Percentiles rank a stretch among this genome's conserved stretches.
Conservation (phyloP, 2,113 vertebrate genomes). For the Mustela lutreola region DNA sequence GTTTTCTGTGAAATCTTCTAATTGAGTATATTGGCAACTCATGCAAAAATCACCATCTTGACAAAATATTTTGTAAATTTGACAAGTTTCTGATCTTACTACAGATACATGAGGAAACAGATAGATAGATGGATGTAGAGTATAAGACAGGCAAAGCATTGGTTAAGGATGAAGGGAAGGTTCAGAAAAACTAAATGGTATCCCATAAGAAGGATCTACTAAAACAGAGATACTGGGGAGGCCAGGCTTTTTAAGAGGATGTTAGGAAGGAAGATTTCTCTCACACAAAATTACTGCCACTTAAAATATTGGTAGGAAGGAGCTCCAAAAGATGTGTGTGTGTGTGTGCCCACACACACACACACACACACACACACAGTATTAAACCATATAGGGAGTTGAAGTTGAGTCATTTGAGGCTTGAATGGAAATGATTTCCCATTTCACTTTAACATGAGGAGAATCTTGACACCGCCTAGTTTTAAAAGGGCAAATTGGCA, state of each 20-base stretch:
- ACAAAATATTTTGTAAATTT: background rate
- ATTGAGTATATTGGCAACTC: background rate
- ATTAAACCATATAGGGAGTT: background rate
- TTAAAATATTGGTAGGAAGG: background rate
- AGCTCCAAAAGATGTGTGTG: background rate
- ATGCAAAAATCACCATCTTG: background rate
- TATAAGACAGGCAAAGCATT: background rate
- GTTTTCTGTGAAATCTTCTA: background rate
- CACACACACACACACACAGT: background rate
- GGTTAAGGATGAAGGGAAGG: background rate
- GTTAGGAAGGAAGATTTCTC: background rate
- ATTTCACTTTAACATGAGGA: slow-evolving; percentile 36
- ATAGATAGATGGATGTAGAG: background rate
- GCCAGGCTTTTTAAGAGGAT: background rate
- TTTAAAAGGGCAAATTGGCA: slow-evolving; percentile 66
- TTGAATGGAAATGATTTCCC: slow-evolving; percentile 50
- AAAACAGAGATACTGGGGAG: background rate
- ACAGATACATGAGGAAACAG: background rate
- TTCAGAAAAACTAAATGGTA: background rate
- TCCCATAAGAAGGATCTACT: background rate
- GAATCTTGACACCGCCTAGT: background rate
- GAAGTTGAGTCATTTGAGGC: slow-evolving; percentile 24
- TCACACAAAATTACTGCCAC: background rate
- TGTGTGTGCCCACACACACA: background rate
- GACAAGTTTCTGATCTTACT: background rate